Percentiles rank a stretch among this genome's conserved stretches.
Conservation (phyloP, 2,113 vertebrate species). For the Coptodon bakossiorum region DNA sequence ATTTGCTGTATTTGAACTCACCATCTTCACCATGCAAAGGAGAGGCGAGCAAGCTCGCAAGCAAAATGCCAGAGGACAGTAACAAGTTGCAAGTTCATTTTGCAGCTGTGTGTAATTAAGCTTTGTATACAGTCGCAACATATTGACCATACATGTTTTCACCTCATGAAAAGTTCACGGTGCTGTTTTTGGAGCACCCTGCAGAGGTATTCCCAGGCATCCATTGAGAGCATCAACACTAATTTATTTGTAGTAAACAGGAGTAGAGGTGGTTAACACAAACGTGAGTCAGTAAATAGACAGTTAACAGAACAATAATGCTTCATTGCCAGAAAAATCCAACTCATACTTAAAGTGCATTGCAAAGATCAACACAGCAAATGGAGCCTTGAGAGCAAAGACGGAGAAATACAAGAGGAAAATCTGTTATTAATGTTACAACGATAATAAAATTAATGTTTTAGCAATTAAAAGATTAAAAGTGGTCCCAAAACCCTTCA, state of each 20-base stretch:
- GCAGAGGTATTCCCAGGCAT: not conserved
- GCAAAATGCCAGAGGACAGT: not conserved
- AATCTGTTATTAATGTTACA: not conserved
- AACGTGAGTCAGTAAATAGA: not conserved
- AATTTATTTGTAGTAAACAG: not conserved
- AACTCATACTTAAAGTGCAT: not conserved
- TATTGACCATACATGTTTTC: not conserved
- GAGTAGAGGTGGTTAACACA: not conserved
- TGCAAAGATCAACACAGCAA: not conserved
- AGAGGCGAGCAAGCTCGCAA: not conserved
- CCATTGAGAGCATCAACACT: not conserved
- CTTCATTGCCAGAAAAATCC: not conserved
- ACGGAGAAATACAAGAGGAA: not conserved
- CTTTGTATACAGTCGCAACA: not conserved
- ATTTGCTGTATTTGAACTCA: not conserved
- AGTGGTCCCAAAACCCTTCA: not conserved
- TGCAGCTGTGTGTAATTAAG: not conserved
- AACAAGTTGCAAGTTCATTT: not conserved
- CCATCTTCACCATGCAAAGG: not conserved
- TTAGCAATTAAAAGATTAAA: not conserved
- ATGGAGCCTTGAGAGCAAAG: not conserved
- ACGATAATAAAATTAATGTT: not conserved
- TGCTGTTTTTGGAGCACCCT: not conserved
- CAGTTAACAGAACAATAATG: not conserved
- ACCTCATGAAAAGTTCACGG: not conserved